Percentiles rank a stretch among this genome's conserved stretches.
Conservation (phyloP, 2,113 vertebrate species). For the Scolopax mira region DNA sequence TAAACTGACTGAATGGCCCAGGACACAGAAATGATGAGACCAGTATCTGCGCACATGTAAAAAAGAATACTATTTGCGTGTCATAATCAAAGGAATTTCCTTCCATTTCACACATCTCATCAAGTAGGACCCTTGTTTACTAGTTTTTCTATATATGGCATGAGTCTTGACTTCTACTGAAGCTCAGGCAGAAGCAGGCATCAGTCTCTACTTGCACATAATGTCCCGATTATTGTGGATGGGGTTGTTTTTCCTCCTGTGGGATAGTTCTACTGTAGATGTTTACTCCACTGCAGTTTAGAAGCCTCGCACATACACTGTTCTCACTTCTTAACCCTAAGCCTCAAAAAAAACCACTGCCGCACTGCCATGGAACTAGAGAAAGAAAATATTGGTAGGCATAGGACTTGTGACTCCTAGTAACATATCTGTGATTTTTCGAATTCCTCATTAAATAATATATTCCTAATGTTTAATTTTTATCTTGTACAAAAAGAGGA, state of each 20-base stretch:
- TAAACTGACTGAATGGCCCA: neutral
- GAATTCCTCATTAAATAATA: neutral
- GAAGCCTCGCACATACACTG: neutral
- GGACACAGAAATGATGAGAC: neutral
- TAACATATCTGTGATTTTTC: neutral
- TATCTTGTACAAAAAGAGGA: neutral
- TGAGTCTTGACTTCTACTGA: neutral
- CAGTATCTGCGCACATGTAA: neutral
- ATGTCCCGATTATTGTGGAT: neutral
- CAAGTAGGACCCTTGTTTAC: neutral
- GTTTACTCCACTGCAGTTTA: neutral
- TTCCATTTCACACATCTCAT: neutral
- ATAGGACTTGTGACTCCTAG: neutral
- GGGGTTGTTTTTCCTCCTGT: neutral
- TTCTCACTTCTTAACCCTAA: neutral
- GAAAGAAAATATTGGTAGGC: neutral
- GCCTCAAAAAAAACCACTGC: neutral
- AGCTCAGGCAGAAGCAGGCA: neutral
- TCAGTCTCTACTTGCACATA: neutral
- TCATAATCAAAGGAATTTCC: neutral
- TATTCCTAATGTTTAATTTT: neutral
- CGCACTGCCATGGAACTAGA: neutral
- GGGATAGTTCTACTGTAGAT: neutral
- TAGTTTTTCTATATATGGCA: neutral
- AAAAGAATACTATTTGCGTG: neutral